A percentile compares a stretch with the other conserved stretches of the same genome.
Conservation (phyloP, 2,113 vertebrate genomes). For the Tylochromis polylepis region DNA sequence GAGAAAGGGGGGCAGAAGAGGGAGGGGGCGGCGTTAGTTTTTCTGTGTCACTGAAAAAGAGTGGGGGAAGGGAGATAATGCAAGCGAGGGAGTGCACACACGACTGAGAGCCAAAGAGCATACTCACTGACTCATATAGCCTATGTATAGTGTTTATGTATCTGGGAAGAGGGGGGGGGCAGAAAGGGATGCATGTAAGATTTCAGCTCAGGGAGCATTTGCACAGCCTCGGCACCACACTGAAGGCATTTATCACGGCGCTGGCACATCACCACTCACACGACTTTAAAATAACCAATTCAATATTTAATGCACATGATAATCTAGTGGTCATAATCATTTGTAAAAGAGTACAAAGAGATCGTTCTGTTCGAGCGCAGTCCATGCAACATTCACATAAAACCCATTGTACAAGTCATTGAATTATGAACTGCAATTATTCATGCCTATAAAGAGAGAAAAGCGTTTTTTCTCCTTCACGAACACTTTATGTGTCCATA, state of each 20-base stretch:
- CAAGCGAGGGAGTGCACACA: constrained; percentile 55
- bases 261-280: constrained; percentile 38
- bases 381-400: constrained; percentile 12
- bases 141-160: constrained; percentile 26
- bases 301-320: constrained; percentile 38
- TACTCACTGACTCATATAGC: constrained; percentile 60
- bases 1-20: constrained; percentile 50
- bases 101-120: constrained; percentile 46
- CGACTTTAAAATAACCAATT: constrained; percentile 24
- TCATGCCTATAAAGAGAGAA: not conserved
- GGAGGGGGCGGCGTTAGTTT: constrained; percentile 61
- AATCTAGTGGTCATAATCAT: constrained; percentile 7
- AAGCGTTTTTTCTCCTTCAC: not conserved
- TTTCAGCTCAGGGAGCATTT: constrained; percentile 26
- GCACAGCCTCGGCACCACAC: not conserved
- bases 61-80: constrained; percentile 72
- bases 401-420: constrained; percentile 1
- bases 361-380: not conserved
- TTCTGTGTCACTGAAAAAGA: constrained; percentile 76
- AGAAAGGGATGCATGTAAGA: constrained; percentile 59
- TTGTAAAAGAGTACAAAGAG: not conserved
- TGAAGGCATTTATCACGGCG: constrained; percentile 2
- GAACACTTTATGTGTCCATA: not conserved
- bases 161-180: constrained; percentile 20
- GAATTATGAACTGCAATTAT: not conserved